phyloP scores from a whole-genome alignment of 1,140 invertebrate genomes.

The Rhopalosiphum padi region DNA sequence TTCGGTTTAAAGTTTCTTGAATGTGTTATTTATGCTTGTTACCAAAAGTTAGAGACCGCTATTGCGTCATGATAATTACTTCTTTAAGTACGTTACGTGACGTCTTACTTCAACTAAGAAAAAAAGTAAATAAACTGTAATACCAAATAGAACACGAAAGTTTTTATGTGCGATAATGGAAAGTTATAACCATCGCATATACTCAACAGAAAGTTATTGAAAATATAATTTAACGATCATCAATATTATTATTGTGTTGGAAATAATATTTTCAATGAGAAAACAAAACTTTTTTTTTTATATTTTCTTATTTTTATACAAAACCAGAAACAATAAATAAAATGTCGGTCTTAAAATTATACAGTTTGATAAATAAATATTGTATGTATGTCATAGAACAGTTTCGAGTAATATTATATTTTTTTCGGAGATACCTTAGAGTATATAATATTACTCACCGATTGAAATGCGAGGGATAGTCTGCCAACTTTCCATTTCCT shows the following conservation, averaged over 20 bases:
- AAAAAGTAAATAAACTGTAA: background rate
- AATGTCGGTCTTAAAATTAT: background rate
- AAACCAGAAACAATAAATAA: background rate
- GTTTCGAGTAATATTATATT: background rate
- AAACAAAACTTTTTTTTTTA: background rate
- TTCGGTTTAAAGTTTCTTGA: background rate
- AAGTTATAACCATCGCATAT: background rate
- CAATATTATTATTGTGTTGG: background rate
- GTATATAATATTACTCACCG: background rate
- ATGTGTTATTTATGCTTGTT: conserved; percentile 3
- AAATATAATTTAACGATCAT: conserved; percentile 1
- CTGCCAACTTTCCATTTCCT: background rate
- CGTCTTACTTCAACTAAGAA: background rate
- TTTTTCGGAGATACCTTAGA: background rate
- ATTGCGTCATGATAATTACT: background rate
- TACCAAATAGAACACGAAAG: background rate
- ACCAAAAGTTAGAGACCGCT: background rate
- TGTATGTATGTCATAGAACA: background rate
- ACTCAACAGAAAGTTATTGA: background rate
- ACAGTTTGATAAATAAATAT: background rate
- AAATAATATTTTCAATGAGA: background rate
- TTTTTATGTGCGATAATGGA: background rate
- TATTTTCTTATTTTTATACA: background rate
- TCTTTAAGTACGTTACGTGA: background rate
- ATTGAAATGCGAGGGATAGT: background rate